These are phyloP conservation scores for Hedychridium roseum DNA, from an alignment of 2,888 invertebrate genomes.

Conservation along the genomic window DNA sequence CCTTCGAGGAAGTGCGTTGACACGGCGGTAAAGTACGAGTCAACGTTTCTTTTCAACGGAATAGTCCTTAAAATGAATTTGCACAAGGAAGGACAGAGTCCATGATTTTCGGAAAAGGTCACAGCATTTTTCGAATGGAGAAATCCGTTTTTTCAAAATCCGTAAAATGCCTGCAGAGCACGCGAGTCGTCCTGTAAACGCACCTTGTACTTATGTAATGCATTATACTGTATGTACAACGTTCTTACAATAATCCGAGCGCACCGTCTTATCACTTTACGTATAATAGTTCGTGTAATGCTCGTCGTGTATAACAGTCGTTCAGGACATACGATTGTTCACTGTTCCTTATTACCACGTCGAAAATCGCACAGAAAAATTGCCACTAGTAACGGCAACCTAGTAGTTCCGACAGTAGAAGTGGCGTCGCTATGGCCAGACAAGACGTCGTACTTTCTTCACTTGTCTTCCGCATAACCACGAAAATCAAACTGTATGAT, in stretches of 20 bases:
- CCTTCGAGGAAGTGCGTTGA: not conserved
- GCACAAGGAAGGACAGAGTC: not conserved
- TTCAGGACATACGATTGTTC: slow-evolving; percentile 12
- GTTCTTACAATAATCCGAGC: slow-evolving; percentile 42
- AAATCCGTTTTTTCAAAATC: not conserved
- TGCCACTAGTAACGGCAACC: slow-evolving; percentile 2
- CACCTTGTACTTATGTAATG: slow-evolving; percentile 35
- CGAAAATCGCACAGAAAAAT: slow-evolving; percentile 11
- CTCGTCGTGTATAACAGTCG: slow-evolving; percentile 14
- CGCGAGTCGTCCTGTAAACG: slow-evolving; percentile 32
- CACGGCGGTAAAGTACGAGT: not conserved
- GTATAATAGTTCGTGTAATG: slow-evolving; percentile 16
- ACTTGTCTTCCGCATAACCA: too few species aligned
- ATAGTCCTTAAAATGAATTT: slow-evolving; percentile 20
- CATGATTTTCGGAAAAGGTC: not conserved
- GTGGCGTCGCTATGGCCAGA: too few species aligned
- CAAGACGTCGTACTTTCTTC: too few species aligned
- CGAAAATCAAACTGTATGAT: too few species aligned
- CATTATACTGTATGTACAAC: slow-evolving; percentile 48
- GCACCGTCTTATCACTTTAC: slow-evolving; percentile 28
- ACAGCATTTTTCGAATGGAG: not conserved
- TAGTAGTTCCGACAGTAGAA: too few species aligned
- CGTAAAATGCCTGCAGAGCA: not conserved
- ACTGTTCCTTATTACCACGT: slow-evolving; percentile 8
- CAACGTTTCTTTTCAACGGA: slow-evolving; percentile 19